A percentile compares a stretch with the other conserved stretches of the same genome.
These are phyloP conservation scores for Hipparchia sbordonii DNA, from an alignment of 2,888 invertebrate genomes.

Conservation along the genomic window DNA sequence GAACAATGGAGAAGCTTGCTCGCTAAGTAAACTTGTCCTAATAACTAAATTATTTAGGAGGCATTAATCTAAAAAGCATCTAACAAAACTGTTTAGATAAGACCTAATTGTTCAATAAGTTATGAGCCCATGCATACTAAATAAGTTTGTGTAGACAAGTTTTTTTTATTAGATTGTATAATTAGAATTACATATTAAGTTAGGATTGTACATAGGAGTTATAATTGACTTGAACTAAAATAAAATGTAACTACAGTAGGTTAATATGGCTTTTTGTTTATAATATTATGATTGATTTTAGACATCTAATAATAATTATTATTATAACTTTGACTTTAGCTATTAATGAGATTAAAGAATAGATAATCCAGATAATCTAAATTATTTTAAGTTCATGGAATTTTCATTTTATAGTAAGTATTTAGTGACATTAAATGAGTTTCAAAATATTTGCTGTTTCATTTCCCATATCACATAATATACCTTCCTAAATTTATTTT, in stretches of 20 bases:
- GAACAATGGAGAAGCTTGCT: too few relatives aligned
- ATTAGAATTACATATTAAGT: background rate
- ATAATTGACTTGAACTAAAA: background rate
- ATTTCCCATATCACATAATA: background rate
- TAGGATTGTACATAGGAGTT: background rate
- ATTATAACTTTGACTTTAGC: background rate
- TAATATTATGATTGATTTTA: background rate
- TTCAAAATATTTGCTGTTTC: conserved; percentile 13
- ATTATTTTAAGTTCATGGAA: conserved; percentile 14
- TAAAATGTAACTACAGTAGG: background rate
- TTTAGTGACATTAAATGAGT: conserved; percentile 22
- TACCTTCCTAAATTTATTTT: too few relatives aligned
- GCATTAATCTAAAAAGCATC: too few relatives aligned
- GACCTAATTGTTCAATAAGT: too few relatives aligned
- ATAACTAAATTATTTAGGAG: too few relatives aligned
- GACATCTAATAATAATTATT: background rate
- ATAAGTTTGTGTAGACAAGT: too few relatives aligned
- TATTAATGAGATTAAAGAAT: conserved; percentile 13
- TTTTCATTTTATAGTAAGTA: conserved; percentile 17
- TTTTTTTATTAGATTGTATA: too few relatives aligned
- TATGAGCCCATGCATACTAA: too few relatives aligned
- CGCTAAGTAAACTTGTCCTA: too few relatives aligned
- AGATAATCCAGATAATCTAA: background rate
- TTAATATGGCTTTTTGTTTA: background rate
- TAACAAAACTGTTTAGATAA: too few relatives aligned